Conservation (phyloP, 2,888 invertebrate genomes). For the Andrena camellia region DNA sequence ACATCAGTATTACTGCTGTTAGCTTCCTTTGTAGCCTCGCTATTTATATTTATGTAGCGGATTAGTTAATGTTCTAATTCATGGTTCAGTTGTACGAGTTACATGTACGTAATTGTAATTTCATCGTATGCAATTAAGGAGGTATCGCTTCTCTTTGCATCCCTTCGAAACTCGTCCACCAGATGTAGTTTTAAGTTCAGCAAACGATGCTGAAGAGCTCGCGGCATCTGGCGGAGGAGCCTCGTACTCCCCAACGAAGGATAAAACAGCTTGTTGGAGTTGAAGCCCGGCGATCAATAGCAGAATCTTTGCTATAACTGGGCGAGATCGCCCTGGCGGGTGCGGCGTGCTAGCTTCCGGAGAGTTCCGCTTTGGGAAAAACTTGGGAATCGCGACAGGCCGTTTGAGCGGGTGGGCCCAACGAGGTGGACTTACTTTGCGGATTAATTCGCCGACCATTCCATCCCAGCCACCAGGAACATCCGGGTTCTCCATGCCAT, state of each 20-base stretch:
- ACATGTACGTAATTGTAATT: too few relatives aligned
- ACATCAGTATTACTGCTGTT: neutral
- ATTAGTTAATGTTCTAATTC: neutral
- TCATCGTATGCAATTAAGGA: neutral
- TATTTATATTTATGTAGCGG: too few relatives aligned
- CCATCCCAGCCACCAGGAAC: slow-evolving; percentile 94
- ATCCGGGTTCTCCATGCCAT: slow-evolving; percentile 92
- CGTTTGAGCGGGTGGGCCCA: neutral
- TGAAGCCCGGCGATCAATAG: slow-evolving; percentile 67
- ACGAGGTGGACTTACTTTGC: slow-evolving; percentile 89
- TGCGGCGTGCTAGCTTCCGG: slow-evolving; percentile 23
- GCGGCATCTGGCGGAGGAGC: slow-evolving; percentile 70
- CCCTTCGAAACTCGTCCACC: slow-evolving; percentile 45
- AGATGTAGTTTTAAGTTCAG: slow-evolving; percentile 64
- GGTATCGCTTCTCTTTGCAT: neutral
- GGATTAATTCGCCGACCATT: slow-evolving; percentile 94
- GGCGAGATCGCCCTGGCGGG: slow-evolving; percentile 38
- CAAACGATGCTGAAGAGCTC: slow-evolving; percentile 39
- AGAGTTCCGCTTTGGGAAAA: slow-evolving; percentile 12
- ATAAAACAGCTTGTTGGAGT: slow-evolving; percentile 74
- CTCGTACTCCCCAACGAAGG: slow-evolving; percentile 43
- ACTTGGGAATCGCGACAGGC: neutral
- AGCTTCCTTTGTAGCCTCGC: too few relatives aligned
- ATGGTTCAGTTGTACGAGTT: neutral
- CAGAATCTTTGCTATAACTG: slow-evolving; percentile 42